These are phyloP conservation scores for Typhlichthys eigenmanni DNA, from an alignment of 2,797 vertebrate species.

Conservation along the genomic window DNA sequence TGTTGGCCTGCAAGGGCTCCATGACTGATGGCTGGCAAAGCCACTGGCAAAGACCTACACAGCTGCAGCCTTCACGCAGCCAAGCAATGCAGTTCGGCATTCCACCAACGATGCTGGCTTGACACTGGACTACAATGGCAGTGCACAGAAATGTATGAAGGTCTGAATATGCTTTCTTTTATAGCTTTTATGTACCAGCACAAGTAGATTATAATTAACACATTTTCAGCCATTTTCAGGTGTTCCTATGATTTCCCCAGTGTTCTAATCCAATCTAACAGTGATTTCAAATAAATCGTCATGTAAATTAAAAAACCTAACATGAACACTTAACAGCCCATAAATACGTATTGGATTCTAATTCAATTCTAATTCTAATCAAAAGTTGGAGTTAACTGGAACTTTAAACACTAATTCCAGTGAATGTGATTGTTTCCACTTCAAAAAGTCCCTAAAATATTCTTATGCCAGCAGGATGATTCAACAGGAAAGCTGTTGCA, in stretches of 20 bases:
- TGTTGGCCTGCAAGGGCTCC: constrained; percentile 47
- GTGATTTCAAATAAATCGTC: constrained; percentile 18
- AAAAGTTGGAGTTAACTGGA: constrained; percentile 30
- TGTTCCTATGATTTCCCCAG: neutral
- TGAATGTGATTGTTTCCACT: constrained; percentile 32
- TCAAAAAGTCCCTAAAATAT: constrained; percentile 52
- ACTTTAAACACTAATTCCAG: constrained; percentile 40
- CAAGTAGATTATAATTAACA: too few species aligned
- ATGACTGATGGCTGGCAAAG: constrained; percentile 65
- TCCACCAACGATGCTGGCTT: constrained; percentile 15
- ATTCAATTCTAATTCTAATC: constrained; percentile 5
- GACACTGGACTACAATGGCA: neutral
- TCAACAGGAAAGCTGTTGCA: constrained; percentile 58
- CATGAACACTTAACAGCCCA: constrained; percentile 20
- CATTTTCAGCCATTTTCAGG: too few species aligned
- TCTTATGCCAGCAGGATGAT: constrained; percentile 52
- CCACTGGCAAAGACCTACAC: constrained; percentile 46
- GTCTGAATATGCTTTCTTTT: too few species aligned
- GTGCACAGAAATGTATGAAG: neutral
- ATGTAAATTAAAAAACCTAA: constrained; percentile 11
- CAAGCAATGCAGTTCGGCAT: constrained; percentile 37
- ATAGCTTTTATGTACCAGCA: too few species aligned
- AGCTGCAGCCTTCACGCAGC: constrained; percentile 46
- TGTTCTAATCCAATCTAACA: constrained; percentile 13
- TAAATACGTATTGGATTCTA: constrained; percentile 34